Conservation (phyloP, 2,113 vertebrate genomes). For the Pedetes capensis region DNA sequence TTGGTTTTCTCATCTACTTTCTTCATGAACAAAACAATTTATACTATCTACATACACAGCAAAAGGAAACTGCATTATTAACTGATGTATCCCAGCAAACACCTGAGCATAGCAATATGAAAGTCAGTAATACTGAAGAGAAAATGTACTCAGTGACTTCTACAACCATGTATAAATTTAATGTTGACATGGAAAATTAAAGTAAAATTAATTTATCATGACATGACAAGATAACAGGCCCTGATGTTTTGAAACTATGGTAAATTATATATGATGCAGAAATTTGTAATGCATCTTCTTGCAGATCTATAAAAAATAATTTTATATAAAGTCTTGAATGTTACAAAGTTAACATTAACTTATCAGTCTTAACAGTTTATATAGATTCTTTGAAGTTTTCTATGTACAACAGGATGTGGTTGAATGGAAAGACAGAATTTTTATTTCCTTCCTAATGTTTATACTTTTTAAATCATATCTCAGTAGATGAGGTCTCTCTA, state of each 20-base stretch:
- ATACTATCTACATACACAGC: neutral
- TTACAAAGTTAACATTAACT: neutral
- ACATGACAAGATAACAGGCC: neutral
- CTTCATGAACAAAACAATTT: neutral
- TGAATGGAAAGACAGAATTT: neutral
- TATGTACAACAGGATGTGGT: neutral
- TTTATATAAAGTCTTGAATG: neutral
- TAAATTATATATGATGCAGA: neutral
- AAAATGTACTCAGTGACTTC: neutral
- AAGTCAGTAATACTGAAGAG: neutral
- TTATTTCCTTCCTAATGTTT: neutral
- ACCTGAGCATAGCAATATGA: too few relatives aligned
- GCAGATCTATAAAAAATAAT: neutral
- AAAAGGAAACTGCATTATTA: neutral
- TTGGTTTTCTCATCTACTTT: neutral
- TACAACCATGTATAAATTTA: neutral
- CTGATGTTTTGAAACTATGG: neutral
- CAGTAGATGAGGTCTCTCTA: neutral
- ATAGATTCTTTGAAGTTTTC: neutral
- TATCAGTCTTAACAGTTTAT: neutral
- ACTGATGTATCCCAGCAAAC: neutral
- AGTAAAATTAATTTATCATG: neutral
- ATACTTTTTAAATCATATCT: neutral
- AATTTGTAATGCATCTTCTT: neutral
- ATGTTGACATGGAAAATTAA: neutral